Evolutionary conservation across 2,113 vertebrate species (phyloP).

Genomic region (Thomomys bottae): DNA sequence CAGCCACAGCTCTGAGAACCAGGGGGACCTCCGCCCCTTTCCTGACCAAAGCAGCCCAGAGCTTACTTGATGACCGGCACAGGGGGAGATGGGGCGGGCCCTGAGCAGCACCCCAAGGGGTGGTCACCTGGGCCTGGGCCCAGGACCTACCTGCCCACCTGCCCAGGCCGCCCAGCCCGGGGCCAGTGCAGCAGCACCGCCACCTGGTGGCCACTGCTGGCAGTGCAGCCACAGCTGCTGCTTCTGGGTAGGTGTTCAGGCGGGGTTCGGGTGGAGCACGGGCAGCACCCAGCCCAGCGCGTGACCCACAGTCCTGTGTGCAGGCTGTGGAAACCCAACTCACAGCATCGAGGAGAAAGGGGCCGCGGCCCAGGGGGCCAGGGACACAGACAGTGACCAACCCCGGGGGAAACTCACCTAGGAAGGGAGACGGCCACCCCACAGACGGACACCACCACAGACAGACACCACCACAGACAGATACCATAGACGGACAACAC

Average conservation of each 20-base stretch:
- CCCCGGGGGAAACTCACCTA: not conserved
- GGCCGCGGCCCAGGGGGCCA: not conserved
- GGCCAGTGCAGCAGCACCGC: conserved; percentile 32
- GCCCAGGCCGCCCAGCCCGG: not conserved
- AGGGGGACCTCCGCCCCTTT: not conserved
- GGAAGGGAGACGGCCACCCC: not conserved
- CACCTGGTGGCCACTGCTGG: conserved; percentile 55
- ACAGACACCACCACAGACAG: no score
- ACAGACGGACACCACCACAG: no score
- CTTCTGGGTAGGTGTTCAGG: rapidly evolving
- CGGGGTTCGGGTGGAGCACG: no score
- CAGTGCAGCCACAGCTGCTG: not conserved
- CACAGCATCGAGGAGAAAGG: not conserved
- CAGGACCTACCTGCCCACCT: not conserved
- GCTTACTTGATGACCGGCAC: not conserved
- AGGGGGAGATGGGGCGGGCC: no score
- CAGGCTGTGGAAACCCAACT: not conserved
- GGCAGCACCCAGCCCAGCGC: rapidly evolving
- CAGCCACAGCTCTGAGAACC: not conserved
- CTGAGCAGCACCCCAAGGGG: no score
- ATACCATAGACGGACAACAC: no score
- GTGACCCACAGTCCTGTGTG: not conserved
- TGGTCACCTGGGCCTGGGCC: no score
- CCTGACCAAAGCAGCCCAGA: no score
- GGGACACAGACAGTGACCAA: not conserved